Evolutionary conservation across 2,113 vertebrate genomes (phyloP), one percentile per base, ranked within the genome.

Genomic region (Sinocyclocheilus rhinocerous): DNA sequence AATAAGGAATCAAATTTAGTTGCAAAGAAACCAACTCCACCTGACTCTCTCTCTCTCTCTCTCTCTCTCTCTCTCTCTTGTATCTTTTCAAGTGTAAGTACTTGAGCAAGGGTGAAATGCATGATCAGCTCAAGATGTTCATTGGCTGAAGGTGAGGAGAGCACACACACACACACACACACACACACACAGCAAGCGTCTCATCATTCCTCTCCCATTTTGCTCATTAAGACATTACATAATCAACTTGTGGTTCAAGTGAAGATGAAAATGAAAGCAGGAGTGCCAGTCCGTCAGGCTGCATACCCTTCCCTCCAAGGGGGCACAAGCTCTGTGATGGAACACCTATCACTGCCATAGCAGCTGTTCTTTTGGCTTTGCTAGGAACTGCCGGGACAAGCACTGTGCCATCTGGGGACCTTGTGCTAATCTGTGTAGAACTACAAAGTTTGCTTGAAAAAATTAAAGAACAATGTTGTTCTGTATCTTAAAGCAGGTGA

Each of bases 281-380:
- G 55, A 36, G 45, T 57, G 86, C 76, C 61, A 77, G 88, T 83
- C 83, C 36, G 79, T 83, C 84, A 84, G 86, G 84, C 88, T 88
- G 89, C 82, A 82, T 93, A 90, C 92, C 90, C 91, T 92, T 91
- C 91, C 87, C 88, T 90, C 90, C 90, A 91, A 91, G 89, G 91
- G 89, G 91, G 90, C 84, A 86, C 42, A 91, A 84, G 79, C 73
- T 76, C 88, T 88, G 81, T 94, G 92, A 94, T 93, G 81, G 91
- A 94, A 87, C 85, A 91, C 88, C 90, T 91, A 89, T 92, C 93
- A 91, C 84, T 84, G 83, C 76, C 18, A 77, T 83, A 90, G 92
- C 92, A 94, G 92, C 90, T 94, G 92, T 89, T 93, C 81, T 78
- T 81, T 39, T 84, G 77, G 67, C 76, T 59, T 63, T 18, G 63